Evolutionary conservation across 2,113 vertebrate species (phyloP).

Genomic region (Aspidoscelis tigris): DNA sequence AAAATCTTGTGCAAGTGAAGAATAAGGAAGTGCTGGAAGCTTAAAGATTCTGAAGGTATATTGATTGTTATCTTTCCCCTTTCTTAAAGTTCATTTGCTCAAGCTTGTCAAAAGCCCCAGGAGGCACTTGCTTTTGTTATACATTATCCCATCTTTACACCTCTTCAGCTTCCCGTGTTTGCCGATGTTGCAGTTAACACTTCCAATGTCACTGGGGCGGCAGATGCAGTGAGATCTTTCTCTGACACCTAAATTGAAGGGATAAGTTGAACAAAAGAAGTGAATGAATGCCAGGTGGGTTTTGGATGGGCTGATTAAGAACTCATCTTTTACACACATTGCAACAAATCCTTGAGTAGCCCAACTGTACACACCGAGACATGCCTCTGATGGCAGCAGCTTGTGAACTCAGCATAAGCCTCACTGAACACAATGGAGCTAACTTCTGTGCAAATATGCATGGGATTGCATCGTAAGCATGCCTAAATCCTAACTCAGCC

Average conservation of each 20-base stretch:
- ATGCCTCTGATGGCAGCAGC: not conserved
- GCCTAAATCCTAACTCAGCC: not conserved
- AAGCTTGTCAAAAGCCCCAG: not conserved
- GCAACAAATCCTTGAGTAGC: not conserved
- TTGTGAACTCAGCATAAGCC: not conserved
- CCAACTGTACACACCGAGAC: not conserved
- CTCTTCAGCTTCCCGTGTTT: not conserved
- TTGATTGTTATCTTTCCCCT: not conserved
- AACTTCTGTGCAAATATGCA: not conserved
- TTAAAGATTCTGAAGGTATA: not conserved
- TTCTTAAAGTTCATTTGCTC: not conserved
- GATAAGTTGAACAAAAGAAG: not conserved
- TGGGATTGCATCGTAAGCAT: not conserved
- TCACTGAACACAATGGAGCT: not conserved
- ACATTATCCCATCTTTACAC: not conserved
- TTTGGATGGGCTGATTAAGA: not conserved
- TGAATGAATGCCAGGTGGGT: not conserved
- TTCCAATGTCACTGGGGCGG: not conserved
- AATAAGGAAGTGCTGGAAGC: too few relatives aligned
- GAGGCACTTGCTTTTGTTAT: not conserved
- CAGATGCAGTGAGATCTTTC: not conserved
- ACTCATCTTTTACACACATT: not conserved
- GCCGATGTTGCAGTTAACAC: not conserved
- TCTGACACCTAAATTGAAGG: not conserved
- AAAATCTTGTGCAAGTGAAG: too few relatives aligned